Conservation (phyloP, 2,797 vertebrate species). For the Sciurus carolinensis region DNA sequence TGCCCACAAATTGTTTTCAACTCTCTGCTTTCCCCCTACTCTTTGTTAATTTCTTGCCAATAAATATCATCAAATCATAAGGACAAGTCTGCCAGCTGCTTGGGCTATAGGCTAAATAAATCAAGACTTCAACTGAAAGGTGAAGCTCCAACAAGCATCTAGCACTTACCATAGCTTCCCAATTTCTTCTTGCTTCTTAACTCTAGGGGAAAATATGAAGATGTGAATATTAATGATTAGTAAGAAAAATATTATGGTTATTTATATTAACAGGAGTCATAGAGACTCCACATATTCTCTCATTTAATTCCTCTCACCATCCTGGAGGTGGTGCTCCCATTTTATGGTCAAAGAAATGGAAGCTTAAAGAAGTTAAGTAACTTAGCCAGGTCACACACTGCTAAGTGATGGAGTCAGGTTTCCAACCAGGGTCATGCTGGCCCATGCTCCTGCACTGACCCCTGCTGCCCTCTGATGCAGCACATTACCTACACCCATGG, state of each 20-base stretch:
- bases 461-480: not conserved
- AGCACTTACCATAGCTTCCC: constrained; percentile 81
- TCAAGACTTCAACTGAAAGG: not conserved
- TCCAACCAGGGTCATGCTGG: not conserved
- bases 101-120: constrained; percentile 24
- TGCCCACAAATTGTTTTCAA: constrained; percentile 28
- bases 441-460: not conserved
- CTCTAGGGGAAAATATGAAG: constrained; percentile 75
- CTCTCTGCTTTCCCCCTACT: not conserved
- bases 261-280: not conserved
- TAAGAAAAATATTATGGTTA: constrained; percentile 49
- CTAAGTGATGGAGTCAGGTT: not conserved
- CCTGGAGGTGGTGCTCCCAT: not conserved
- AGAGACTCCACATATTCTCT: not conserved
- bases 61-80: not conserved
- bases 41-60: not conserved
- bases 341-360: constrained; percentile 20
- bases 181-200: constrained; percentile 71
- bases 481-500: not conserved
- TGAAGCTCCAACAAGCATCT: not conserved
- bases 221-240: constrained; percentile 49
- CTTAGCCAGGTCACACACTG: not conserved
- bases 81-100: not conserved
- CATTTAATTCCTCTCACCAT: constrained; percentile 8
- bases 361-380: not conserved